Base-by-base conservation (phyloP, 2,113 vertebrate species). In the Channa argus region DNA sequence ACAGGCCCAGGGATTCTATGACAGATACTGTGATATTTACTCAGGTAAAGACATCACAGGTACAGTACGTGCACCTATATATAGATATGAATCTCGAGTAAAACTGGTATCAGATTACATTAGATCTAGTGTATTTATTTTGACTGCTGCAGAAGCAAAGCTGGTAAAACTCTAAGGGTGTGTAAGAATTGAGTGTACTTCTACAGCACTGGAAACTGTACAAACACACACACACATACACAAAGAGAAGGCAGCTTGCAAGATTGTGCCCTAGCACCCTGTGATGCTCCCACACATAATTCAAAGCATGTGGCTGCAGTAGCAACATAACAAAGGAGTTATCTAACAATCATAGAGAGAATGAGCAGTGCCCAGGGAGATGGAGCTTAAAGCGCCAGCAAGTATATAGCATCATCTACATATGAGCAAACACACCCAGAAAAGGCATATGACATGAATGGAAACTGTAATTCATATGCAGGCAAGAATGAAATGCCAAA, bases 31-130 rank as follows among this genome's bases (percentile, higher is more conserved):
- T 74, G 64, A 77, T 71, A 60, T 64, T 70, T 61, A 53, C 63
- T 69, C 49, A 65, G 67, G 70, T 70, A 60, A 53, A 79, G 64
- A 77, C 64, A 79, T 75, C 74, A 66, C 52, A 64, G 69, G 56
- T 24, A 24, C 24, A 24, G 24, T 52, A 13, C 8, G 9, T 53
- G 44, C 44, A 53, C 37, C 41, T 66, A n/a, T 36, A 24, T 68
- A 50, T 33, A 74, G 74, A 86, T 69, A 65, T 37, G 45, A 74
- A 71, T 61, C 65, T 58, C n/a, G 73, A 58, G 54, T 72, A 41
- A 74, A 61, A 56, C 65, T 11, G 7, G 37, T 37, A 56, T 81
- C 77, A 64, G 71, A 84, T 65, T 66, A 37, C 45, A 63, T 65
- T 51, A 50, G 73, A 82, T 63, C 34, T 2, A 5, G 6, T 46